A percentile compares a stretch with the other conserved stretches of the same genome.
Evolutionary conservation across 2,797 vertebrate genomes (phyloP).

Genomic region (Rhynchotus rufescens): DNA sequence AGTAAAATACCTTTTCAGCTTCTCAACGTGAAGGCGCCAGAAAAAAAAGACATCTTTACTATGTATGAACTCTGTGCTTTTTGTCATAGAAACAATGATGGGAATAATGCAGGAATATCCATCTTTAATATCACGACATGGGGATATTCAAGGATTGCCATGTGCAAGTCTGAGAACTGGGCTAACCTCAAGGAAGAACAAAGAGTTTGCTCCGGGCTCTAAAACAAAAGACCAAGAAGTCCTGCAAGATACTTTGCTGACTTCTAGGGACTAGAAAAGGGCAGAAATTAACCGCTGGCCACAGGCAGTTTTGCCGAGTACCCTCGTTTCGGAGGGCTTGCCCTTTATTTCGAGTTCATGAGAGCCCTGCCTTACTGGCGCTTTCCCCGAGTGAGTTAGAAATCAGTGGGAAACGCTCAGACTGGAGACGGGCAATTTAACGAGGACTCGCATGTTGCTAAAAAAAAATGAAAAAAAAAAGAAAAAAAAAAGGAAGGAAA

Average conservation of each 20-base stretch:
- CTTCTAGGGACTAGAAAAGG: constrained; percentile 70
- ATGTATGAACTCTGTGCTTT: constrained; percentile 88
- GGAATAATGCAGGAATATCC: constrained; percentile 89
- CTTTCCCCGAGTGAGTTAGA: neutral
- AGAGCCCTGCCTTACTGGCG: neutral
- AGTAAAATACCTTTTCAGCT: constrained; percentile 96
- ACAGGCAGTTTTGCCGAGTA: constrained; percentile 41
- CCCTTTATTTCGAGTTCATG: constrained; percentile 43
- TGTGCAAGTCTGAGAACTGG: constrained; percentile 84
- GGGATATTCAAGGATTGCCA: constrained; percentile 85
- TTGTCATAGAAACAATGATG: constrained; percentile 92
- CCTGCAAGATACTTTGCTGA: constrained; percentile 76
- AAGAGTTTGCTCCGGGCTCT: constrained; percentile 80
- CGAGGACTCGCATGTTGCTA: neutral
- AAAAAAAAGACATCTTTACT: constrained; percentile 87
- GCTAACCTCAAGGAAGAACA: constrained; percentile 82
- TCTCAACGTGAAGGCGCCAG: constrained; percentile 91
- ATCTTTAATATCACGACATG: constrained; percentile 91
- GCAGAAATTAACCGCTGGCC: constrained; percentile 75
- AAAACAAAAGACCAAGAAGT: constrained; percentile 78
- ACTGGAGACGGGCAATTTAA: neutral
- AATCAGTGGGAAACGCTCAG: constrained; percentile 34
- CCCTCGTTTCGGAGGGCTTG: constrained; percentile 40
- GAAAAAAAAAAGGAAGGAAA: no score
- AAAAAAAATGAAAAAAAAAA: no score